phyloP scores from a whole-genome alignment of 2,113 vertebrate genomes.

The Ochotona curzoniae region DNA sequence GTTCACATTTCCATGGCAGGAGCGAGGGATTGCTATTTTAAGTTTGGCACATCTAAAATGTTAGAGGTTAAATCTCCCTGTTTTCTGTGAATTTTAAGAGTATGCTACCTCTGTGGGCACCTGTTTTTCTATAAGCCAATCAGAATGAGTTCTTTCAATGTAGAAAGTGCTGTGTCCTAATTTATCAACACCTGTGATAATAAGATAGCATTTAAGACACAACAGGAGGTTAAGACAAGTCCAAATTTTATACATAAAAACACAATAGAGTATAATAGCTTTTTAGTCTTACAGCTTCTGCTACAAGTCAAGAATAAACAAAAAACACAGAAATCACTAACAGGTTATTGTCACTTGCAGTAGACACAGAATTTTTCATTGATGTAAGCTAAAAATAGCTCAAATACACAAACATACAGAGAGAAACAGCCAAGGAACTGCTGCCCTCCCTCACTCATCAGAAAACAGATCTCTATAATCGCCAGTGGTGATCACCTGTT shows the following conservation, averaged over 20 bases:
- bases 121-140: neutral
- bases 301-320: neutral
- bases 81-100: conserved; percentile 30
- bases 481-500: neutral
- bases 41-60: neutral
- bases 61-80: neutral
- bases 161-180: neutral
- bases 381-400: conserved; percentile 14
- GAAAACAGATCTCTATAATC: neutral
- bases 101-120: neutral
- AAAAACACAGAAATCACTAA: neutral
- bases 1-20: neutral
- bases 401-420: neutral
- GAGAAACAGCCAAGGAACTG: neutral
- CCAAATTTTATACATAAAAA: neutral
- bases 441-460: neutral
- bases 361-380: neutral
- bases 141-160: conserved; percentile 12
- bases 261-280: neutral
- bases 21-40: conserved; percentile 22
- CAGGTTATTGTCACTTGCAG: neutral
- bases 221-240: neutral
- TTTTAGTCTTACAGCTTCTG: neutral
- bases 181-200: neutral
- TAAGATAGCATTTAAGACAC: neutral